Evolutionary conservation across 2,888 invertebrate species (phyloP).

Genomic region (Malacosoma neustria): DNA sequence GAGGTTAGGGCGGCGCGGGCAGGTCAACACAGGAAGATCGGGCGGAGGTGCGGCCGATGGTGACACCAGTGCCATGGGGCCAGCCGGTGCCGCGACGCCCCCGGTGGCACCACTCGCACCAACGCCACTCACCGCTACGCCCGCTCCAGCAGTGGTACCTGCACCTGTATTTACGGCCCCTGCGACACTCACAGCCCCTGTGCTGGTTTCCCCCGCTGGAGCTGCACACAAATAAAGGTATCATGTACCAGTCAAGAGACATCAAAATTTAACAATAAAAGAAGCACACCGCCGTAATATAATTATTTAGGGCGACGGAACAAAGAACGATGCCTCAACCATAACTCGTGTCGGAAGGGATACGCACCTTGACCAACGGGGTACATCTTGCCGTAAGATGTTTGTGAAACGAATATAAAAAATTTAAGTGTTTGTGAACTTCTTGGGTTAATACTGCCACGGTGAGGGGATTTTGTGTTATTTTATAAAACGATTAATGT

Average conservation of each 20-base stretch:
- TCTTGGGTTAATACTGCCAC: conserved; percentile 29
- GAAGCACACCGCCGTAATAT: neutral
- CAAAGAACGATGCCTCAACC: conserved; percentile 49
- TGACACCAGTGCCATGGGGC: conserved; percentile 77
- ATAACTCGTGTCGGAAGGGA: conserved; percentile 17
- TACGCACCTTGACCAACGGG: conserved; percentile 69
- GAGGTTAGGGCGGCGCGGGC: conserved; percentile 96
- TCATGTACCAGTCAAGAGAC: neutral
- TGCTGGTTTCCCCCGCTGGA: conserved; percentile 71
- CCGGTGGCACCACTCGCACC: conserved; percentile 25
- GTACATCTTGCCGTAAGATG: conserved; percentile 50
- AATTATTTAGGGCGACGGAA: conserved; percentile 62
- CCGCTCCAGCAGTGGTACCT: conserved; percentile 67
- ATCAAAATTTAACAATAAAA: neutral
- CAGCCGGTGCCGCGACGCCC: conserved; percentile 48
- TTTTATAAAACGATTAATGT: conserved; percentile 2
- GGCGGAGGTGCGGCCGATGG: conserved; percentile 79
- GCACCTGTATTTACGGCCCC: conserved; percentile 76
- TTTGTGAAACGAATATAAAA: conserved; percentile 41
- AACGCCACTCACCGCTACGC: conserved; percentile 60
- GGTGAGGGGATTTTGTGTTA: conserved; percentile 8
- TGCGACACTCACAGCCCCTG: conserved; percentile 54
- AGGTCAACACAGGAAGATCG: conserved; percentile 92
- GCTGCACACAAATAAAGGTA: conserved; percentile 26
- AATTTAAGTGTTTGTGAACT: conserved; percentile 31